Percentiles rank a stretch among this genome's conserved stretches.
These are phyloP conservation scores for Tineola bisselliella DNA, from an alignment of 2,888 invertebrate species.

Conservation along the genomic window DNA sequence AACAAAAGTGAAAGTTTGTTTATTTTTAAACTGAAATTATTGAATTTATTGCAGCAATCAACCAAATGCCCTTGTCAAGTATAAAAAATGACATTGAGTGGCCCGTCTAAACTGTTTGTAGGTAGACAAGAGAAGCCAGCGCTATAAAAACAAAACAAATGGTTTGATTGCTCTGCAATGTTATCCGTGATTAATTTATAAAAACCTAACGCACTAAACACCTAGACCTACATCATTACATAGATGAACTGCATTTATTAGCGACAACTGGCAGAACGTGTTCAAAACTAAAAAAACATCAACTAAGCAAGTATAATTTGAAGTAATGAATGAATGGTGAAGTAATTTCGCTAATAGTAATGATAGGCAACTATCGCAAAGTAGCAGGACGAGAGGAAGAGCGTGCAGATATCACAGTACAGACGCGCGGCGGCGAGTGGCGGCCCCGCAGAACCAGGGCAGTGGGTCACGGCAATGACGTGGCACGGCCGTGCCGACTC, in stretches of 20 bases:
- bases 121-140: background rate
- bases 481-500: conserved; percentile 62
- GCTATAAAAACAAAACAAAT: background rate
- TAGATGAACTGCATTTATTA: background rate
- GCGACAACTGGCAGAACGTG: background rate
- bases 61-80: background rate
- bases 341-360: background rate
- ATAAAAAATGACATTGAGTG: conserved; percentile 5
- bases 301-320: background rate
- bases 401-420: conserved; percentile 62
- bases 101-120: conserved; percentile 1
- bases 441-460: conserved; percentile 73
- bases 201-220: background rate
- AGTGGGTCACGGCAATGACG: conserved; percentile 76
- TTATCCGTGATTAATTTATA: background rate
- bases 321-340: background rate
- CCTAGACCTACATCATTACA: background rate
- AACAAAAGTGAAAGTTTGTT: background rate
- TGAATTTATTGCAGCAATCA: background rate
- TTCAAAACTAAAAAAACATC: background rate
- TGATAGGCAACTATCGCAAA: background rate
- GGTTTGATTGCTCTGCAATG: background rate
- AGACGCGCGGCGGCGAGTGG: conserved; percentile 22
- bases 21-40: background rate
- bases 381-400: conserved; percentile 29